A percentile compares a stretch with the other conserved stretches of the same genome.
phyloP scores from a whole-genome alignment of 2,888 invertebrate species.

The Bimastos eiseni region DNA sequence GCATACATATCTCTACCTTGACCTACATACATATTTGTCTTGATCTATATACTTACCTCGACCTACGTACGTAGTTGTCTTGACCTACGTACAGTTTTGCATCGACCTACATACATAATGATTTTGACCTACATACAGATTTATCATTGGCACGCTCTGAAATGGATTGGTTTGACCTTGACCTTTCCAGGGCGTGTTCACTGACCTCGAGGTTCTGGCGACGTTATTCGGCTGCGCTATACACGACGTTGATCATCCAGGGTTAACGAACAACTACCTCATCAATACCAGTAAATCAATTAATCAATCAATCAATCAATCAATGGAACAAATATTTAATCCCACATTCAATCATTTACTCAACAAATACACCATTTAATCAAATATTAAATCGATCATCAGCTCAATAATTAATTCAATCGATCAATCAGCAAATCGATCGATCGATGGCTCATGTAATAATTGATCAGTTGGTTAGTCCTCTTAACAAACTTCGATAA shows the following conservation, averaged over 20 bases:
- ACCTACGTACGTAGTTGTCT: too few species aligned
- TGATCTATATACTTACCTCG: not conserved
- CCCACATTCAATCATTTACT: not conserved
- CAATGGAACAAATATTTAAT: not conserved
- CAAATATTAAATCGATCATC: not conserved
- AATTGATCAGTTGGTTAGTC: too few species aligned
- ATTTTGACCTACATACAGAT: too few species aligned
- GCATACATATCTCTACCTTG: not conserved
- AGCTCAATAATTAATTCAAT: too few species aligned
- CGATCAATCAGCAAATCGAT: too few species aligned
- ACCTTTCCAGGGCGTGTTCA: conserved; percentile 71
- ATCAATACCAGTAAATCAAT: conserved; percentile 82
- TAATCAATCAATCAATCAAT: conserved; percentile 45
- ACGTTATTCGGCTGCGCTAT: conserved; percentile 97
- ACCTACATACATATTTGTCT: not conserved
- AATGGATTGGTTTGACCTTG: not conserved
- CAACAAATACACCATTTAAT: not conserved
- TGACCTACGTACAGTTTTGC: too few species aligned
- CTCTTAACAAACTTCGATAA: too few species aligned
- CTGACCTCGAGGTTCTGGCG: conserved; percentile 91
- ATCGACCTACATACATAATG: too few species aligned
- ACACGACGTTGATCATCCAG: conserved; percentile 99
- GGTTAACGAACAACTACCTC: conserved; percentile 97
- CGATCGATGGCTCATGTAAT: not conserved
- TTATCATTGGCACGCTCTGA: not conserved